Evolutionary conservation across 2,888 invertebrate species (phyloP).

Genomic region (Aquatica leii): DNA sequence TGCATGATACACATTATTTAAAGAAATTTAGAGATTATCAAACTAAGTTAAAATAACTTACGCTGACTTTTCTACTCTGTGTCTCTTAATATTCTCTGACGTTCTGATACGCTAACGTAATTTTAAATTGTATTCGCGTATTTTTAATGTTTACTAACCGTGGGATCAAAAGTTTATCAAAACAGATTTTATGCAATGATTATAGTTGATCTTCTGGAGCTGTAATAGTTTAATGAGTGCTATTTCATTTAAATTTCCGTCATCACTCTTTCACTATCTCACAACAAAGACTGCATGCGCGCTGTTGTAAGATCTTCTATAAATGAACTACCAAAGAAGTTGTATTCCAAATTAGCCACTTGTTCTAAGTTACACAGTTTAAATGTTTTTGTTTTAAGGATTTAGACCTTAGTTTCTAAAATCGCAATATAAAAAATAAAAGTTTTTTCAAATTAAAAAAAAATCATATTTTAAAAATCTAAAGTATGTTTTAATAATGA

Average conservation of each 20-base stretch:
- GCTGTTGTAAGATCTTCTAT: neutral
- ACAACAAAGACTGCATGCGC: constrained; percentile 3
- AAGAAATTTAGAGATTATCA: neutral
- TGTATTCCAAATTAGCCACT: neutral
- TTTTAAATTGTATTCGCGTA: too few species aligned
- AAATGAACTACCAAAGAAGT: constrained; percentile 2
- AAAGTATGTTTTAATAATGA: too few species aligned
- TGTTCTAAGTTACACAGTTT: neutral
- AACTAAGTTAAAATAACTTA: neutral
- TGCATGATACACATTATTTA: too few species aligned
- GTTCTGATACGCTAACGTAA: too few species aligned
- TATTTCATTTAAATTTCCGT: constrained; percentile 1
- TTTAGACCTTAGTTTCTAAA: too few species aligned
- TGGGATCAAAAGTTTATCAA: neutral
- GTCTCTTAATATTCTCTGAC: neutral
- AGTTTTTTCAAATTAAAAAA: too few species aligned
- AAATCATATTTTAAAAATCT: too few species aligned
- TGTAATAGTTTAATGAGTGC: constrained; percentile 3
- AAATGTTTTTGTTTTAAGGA: too few species aligned
- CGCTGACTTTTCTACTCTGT: neutral
- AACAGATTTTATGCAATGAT: neutral
- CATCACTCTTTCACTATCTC: neutral
- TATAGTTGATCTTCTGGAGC: neutral
- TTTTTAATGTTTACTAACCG: neutral
- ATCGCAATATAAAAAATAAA: too few species aligned